A percentile compares a stretch with the other conserved stretches of the same genome.
phyloP scores from a whole-genome alignment of 2,888 invertebrate genomes.

The Oxytorus armatus region DNA sequence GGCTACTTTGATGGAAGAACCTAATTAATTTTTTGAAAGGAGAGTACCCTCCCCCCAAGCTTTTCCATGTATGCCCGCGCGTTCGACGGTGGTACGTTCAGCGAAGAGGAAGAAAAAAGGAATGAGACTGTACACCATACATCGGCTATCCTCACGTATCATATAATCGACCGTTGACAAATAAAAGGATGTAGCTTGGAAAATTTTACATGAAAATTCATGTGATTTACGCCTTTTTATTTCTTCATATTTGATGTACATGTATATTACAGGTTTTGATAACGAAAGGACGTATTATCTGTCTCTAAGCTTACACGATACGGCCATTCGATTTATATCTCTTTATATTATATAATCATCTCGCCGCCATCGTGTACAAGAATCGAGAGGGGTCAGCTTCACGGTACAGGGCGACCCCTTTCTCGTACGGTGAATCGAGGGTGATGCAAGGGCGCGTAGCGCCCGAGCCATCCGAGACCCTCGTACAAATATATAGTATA shows the following conservation, averaged over 20 bases:
- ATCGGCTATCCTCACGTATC: too few species aligned
- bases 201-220: background rate
- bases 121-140: slow-evolving; percentile 19
- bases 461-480: too few species aligned
- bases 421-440: too few species aligned
- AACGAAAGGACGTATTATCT: background rate
- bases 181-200: slow-evolving; percentile 18
- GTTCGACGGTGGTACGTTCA: slow-evolving; percentile 31
- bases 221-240: slow-evolving; percentile 16
- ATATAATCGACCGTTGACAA: background rate
- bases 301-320: background rate
- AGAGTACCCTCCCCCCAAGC: slow-evolving; percentile 8
- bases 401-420: too few species aligned
- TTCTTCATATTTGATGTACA: background rate
- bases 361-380: too few species aligned
- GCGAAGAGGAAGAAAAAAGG: slow-evolving; percentile 25
- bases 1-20: slow-evolving; percentile 67
- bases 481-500: slow-evolving; percentile 4
- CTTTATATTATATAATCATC: too few species aligned
- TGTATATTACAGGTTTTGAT: background rate
- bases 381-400: too few species aligned
- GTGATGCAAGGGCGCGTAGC: too few species aligned
- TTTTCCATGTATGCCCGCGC: slow-evolving; percentile 28
- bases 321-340: slow-evolving; percentile 19
- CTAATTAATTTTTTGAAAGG: slow-evolving; percentile 66